Percentiles rank a stretch among this genome's conserved stretches.
These are phyloP conservation scores for Lacerta agilis DNA, from an alignment of 2,797 vertebrate genomes.

Conservation along the genomic window DNA sequence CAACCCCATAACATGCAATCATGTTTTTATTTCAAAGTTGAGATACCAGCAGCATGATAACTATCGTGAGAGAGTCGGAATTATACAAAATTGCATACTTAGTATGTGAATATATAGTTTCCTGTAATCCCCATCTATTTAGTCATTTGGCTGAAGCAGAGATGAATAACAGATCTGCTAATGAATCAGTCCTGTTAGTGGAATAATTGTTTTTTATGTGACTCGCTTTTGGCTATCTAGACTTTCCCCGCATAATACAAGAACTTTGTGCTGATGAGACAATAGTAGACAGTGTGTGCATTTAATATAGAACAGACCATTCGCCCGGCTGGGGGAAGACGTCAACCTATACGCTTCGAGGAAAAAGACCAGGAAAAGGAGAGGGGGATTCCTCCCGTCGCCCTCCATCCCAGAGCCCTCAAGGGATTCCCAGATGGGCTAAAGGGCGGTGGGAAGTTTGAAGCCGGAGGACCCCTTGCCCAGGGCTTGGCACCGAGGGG, in stretches of 20 bases:
- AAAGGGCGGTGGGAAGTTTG: slow-evolving; percentile 20
- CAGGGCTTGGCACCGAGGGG: background rate
- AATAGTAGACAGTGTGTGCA: slow-evolving; percentile 86
- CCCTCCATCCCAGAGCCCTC: background rate
- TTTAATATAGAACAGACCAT: slow-evolving; percentile 84
- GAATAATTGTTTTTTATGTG: slow-evolving; percentile 45
- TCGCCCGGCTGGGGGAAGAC: slow-evolving; percentile 72
- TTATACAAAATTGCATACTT: background rate
- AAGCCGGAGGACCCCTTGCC: slow-evolving; percentile 18
- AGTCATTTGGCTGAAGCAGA: slow-evolving; percentile 33
- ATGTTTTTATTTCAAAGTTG: background rate
- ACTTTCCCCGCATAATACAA: slow-evolving; percentile 78
- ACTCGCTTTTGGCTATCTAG: slow-evolving; percentile 70
- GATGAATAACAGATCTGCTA: slow-evolving; percentile 27
- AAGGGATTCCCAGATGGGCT: background rate
- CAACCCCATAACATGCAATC: background rate
- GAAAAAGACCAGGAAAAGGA: background rate
- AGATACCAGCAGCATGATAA: background rate
- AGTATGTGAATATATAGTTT: slow-evolving; percentile 11
- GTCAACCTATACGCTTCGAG: slow-evolving; percentile 39
- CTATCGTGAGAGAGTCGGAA: background rate
- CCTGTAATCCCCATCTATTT: background rate
- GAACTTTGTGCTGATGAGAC: slow-evolving; percentile 91
- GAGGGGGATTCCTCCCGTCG: background rate
- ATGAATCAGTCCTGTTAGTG: slow-evolving; percentile 50